phyloP scores from a whole-genome alignment of 2,797 vertebrate species.

The Esox lucius region DNA sequence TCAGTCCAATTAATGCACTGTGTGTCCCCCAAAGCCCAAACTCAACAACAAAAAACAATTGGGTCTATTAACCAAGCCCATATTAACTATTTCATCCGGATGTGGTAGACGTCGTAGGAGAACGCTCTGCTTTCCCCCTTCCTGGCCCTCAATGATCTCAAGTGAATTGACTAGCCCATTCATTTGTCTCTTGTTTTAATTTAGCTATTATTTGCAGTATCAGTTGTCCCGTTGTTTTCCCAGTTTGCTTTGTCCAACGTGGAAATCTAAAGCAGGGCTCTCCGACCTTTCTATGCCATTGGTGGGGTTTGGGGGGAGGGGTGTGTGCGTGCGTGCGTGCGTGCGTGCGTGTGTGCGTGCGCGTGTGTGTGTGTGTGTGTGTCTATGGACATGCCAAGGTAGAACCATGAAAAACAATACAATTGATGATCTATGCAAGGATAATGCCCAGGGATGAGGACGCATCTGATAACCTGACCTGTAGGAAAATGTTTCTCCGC shows the following conservation, averaged over 20 bases:
- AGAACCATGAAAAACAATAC: slow-evolving; percentile 20
- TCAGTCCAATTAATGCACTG: slow-evolving; percentile 67
- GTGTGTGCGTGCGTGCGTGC: too few species aligned
- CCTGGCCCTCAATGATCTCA: background rate
- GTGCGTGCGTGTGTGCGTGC: background rate
- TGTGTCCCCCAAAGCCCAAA: slow-evolving; percentile 52
- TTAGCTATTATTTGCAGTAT: slow-evolving; percentile 52
- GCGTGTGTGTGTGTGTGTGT: slow-evolving; percentile 49
- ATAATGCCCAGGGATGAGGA: slow-evolving; percentile 66
- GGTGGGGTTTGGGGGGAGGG: too few species aligned
- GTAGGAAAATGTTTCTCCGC: background rate
- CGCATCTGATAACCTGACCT: slow-evolving; percentile 9
- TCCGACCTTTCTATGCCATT: slow-evolving; percentile 82
- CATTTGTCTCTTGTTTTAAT: slow-evolving; percentile 60
- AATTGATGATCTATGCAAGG: slow-evolving; percentile 40
- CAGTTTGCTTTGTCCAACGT: slow-evolving; percentile 60
- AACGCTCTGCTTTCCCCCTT: slow-evolving; percentile 34
- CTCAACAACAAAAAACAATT: slow-evolving; percentile 38
- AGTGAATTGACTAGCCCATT: slow-evolving; percentile 45
- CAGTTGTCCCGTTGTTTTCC: slow-evolving; percentile 44
- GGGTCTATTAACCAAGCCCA: slow-evolving; percentile 57
- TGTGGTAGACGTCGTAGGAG: background rate
- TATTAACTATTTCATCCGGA: background rate
- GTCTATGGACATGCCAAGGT: slow-evolving; percentile 57
- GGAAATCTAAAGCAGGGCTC: slow-evolving; percentile 79